phyloP scores from a whole-genome alignment of 30 jellyfish, hydroid and myxozoan genomes.

The Turritopsis dohrnii region DNA sequence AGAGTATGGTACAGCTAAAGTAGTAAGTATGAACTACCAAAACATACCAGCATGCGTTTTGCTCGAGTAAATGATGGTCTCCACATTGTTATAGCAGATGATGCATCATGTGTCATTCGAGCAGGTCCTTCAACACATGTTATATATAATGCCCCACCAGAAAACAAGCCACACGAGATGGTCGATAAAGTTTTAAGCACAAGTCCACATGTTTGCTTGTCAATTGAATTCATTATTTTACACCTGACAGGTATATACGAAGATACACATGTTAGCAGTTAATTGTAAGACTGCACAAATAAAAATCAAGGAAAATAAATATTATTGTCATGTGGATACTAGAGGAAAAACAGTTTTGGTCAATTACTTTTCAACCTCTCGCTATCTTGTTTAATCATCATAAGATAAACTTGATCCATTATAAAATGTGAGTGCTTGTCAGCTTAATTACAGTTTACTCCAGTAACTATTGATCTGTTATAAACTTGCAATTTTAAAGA shows the following conservation, averaged over 20 bases:
- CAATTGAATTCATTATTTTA: conserved; percentile 29
- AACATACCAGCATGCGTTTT: not conserved
- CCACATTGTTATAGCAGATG: conserved; percentile 73
- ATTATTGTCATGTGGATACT: too few species aligned
- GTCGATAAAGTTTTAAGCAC: conserved; percentile 52
- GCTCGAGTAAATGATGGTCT: conserved; percentile 84
- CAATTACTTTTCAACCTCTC: too few species aligned
- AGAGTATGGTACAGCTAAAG: not conserved
- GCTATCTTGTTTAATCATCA: too few species aligned
- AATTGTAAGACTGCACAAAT: too few species aligned
- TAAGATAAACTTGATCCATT: too few species aligned
- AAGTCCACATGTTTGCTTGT: conserved; percentile 40
- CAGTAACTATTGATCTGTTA: too few species aligned
- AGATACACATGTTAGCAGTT: too few species aligned
- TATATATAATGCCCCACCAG: conserved; percentile 81
- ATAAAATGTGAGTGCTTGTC: too few species aligned
- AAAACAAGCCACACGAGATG: conserved; percentile 55
- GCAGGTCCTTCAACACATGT: conserved; percentile 77
- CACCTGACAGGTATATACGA: not conserved
- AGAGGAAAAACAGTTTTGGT: too few species aligned
- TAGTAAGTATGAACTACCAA: not conserved
- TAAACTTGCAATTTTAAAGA: too few species aligned
- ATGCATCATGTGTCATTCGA: conserved; percentile 61
- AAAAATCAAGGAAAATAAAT: too few species aligned
- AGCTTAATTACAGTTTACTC: too few species aligned